Percentiles rank a stretch among this genome's conserved stretches.
phyloP scores from a whole-genome alignment of 2,113 vertebrate species.

The Carassius gibelio region DNA sequence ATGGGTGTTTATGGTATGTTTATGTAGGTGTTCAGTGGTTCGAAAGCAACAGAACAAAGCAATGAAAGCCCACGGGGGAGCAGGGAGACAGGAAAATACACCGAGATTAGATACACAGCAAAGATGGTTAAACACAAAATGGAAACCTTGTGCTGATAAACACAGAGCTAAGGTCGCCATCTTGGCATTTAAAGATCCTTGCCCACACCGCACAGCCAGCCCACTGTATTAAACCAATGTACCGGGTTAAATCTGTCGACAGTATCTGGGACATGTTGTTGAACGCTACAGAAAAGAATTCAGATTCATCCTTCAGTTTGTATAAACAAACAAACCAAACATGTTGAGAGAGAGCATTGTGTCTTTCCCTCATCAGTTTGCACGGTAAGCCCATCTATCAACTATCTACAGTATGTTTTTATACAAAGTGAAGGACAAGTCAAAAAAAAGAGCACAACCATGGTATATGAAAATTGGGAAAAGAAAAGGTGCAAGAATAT shows the following conservation, averaged over 20 bases:
- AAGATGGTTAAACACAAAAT: constrained; percentile 66
- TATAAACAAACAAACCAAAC: not conserved
- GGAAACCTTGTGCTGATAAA: constrained; percentile 46
- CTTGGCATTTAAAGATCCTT: constrained; percentile 62
- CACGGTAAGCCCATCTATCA: not conserved
- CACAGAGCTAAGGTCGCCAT: constrained; percentile 38
- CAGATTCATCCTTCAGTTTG: not conserved
- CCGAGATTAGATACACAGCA: constrained; percentile 59
- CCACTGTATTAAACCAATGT: constrained; percentile 20
- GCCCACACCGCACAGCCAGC: constrained; percentile 36
- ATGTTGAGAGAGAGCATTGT: not conserved
- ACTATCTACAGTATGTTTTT: not conserved
- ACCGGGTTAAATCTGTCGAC: not conserved
- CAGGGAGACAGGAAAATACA: constrained; percentile 54
- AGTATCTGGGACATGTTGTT: not conserved
- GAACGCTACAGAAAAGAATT: not conserved
- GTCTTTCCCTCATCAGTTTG: not conserved
- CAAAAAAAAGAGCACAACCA: not conserved
- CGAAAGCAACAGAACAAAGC: constrained; percentile 50
- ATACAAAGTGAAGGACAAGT: not conserved
- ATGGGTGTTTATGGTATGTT: constrained; percentile 37
- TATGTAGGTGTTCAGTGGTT: constrained; percentile 27
- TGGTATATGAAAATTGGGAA: not conserved
- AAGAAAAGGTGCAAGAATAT: not conserved
- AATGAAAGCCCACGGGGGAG: constrained; percentile 48